Evolutionary conservation across 2,888 invertebrate genomes (phyloP).

Genomic region (Cosmia trapezina): DNA sequence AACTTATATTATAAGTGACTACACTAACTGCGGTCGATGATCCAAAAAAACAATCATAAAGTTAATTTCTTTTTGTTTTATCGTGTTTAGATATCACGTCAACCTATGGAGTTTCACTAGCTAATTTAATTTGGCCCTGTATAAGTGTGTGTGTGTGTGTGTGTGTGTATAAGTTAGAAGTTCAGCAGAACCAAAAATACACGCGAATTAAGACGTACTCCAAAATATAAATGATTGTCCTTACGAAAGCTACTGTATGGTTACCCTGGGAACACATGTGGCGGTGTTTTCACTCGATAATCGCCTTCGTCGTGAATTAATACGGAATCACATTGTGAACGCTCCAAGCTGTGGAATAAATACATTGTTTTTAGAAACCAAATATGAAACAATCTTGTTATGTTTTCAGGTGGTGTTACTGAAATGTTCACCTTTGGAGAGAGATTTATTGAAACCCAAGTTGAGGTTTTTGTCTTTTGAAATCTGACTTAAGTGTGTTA

Average conservation of each 20-base stretch:
- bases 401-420: constrained; percentile 8
- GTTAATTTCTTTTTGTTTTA: too few relatives aligned
- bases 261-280: constrained; percentile 23
- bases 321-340: constrained; percentile 36
- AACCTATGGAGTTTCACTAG: too few relatives aligned
- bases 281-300: constrained; percentile 36
- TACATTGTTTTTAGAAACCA: constrained; percentile 32
- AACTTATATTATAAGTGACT: too few relatives aligned
- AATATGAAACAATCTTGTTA: constrained; percentile 25
- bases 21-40: too few relatives aligned
- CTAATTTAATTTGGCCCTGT: too few relatives aligned
- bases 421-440: not conserved
- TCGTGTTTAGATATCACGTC: too few relatives aligned
- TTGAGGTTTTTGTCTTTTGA: not conserved
- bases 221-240: not conserved
- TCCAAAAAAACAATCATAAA: too few relatives aligned
- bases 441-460: constrained; percentile 5
- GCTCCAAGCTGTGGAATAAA: constrained; percentile 50
- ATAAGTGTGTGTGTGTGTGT: too few relatives aligned
- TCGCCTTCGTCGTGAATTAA: constrained; percentile 41
- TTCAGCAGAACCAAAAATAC: not conserved
- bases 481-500: constrained; percentile 4
- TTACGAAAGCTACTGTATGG: not conserved
- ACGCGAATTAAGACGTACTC: not conserved
- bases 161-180: too few relatives aligned